Percentiles rank a stretch among this genome's conserved stretches.
Evolutionary conservation across 2,888 invertebrate genomes (phyloP).

Genomic region (Cantharis nigra): DNA sequence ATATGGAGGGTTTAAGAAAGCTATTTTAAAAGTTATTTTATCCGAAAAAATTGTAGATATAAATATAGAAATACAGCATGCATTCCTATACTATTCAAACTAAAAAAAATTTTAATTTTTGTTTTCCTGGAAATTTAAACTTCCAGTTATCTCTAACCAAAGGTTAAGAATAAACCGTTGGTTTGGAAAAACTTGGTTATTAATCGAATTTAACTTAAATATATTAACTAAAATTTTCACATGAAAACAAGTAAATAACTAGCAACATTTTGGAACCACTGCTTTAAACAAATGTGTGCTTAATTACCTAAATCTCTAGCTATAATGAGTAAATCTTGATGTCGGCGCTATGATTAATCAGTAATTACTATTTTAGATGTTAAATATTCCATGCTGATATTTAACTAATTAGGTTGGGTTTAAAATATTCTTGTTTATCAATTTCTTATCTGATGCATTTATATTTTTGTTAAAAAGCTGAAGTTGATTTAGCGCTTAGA

Average conservation of each 20-base stretch:
- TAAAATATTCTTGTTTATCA: background rate
- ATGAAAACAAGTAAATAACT: background rate
- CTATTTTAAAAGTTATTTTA: conserved; percentile 1
- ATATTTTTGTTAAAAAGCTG: background rate
- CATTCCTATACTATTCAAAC: too few relatives aligned
- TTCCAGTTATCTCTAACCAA: too few relatives aligned
- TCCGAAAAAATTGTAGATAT: background rate
- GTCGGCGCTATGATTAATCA: background rate
- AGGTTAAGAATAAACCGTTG: too few relatives aligned
- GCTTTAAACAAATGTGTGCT: background rate
- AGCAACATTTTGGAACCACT: background rate
- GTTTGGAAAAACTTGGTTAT: too few relatives aligned
- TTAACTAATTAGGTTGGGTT: background rate
- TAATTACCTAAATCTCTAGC: background rate
- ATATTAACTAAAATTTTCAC: too few relatives aligned
- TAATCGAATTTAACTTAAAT: too few relatives aligned
- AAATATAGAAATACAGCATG: background rate
- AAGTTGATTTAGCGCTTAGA: background rate
- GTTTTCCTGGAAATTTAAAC: too few relatives aligned
- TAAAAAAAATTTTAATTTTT: too few relatives aligned
- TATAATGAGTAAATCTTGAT: background rate
- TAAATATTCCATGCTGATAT: background rate
- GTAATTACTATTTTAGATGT: background rate
- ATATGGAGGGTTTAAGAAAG: conserved; percentile 1
- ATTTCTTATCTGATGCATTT: background rate